A percentile compares a stretch with the other conserved stretches of the same genome.
Evolutionary conservation across 2,797 vertebrate species (phyloP).

Genomic region (Micrastur ruficollis): DNA sequence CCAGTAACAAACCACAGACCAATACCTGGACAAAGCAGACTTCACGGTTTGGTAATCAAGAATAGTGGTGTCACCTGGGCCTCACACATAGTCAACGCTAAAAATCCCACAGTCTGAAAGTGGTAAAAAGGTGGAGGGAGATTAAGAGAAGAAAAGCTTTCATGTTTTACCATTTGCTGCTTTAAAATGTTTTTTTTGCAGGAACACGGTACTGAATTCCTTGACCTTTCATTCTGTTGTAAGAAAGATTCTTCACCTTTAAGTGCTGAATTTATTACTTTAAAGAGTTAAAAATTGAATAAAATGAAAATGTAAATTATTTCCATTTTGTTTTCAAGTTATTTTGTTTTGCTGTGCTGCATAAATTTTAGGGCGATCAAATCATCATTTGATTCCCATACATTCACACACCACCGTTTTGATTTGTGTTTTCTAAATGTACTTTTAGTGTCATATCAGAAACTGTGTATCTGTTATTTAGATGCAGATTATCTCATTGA

Average conservation of each 20-base stretch:
- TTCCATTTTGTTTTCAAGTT: neutral
- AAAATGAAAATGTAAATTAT: neutral
- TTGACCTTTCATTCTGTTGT: neutral
- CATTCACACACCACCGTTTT: neutral
- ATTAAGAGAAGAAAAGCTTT: neutral
- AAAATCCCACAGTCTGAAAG: neutral
- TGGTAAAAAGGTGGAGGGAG: neutral
- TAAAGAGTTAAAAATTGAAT: neutral
- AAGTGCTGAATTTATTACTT: neutral
- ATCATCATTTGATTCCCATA: neutral
- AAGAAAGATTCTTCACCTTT: neutral
- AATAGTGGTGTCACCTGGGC: neutral
- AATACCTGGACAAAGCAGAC: neutral
- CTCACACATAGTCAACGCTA: neutral
- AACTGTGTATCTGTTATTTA: neutral
- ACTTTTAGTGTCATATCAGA: neutral
- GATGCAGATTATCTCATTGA: neutral
- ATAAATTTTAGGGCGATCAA: neutral
- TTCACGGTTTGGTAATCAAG: neutral
- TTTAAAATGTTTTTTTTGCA: neutral
- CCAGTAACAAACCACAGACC: neutral
- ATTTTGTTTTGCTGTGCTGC: neutral
- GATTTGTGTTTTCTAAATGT: neutral
- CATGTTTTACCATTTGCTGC: neutral
- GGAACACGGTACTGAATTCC: neutral